Conservation (phyloP, 2,888 invertebrate genomes). For the Polydrusus tereticollis region DNA sequence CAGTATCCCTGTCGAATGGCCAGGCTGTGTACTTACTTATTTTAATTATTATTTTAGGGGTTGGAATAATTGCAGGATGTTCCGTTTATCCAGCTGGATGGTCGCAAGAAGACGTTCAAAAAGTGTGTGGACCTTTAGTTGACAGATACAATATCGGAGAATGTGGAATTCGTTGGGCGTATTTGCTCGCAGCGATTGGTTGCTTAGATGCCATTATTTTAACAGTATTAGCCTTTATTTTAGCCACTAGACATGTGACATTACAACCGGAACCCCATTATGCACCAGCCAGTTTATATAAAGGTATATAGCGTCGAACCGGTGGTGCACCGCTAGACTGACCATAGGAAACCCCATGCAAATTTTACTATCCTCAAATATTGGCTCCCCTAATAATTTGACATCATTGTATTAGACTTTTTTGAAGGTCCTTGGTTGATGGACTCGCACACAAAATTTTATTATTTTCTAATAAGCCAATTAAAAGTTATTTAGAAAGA, state of each 20-base stretch:
- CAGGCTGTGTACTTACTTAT: too few species aligned
- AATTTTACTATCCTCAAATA: too few species aligned
- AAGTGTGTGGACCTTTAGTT: slow-evolving; percentile 85
- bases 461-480: too few species aligned
- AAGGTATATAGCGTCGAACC: slow-evolving; percentile 59
- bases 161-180: slow-evolving; percentile 94
- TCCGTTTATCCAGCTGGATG: slow-evolving; percentile 92
- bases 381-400: too few species aligned
- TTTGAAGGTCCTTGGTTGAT: too few species aligned
- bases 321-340: too few species aligned
- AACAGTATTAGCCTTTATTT: slow-evolving; percentile 91
- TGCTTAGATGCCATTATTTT: slow-evolving; percentile 88
- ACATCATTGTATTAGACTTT: too few species aligned
- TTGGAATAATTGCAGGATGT: slow-evolving; percentile 89
- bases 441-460: too few species aligned
- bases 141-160: slow-evolving; percentile 84
- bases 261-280: slow-evolving; percentile 85
- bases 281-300: slow-evolving; percentile 72
- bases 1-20: too few species aligned
- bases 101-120: slow-evolving; percentile 85
- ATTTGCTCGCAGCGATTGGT: slow-evolving; percentile 91
- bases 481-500: too few species aligned
- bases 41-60: slow-evolving; percentile 81
- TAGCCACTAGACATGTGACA: slow-evolving; percentile 90
- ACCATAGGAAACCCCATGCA: too few species aligned